Percentiles rank a stretch among this genome's conserved stretches.
Conservation (phyloP, 2,888 invertebrate genomes). For the Danaus chrysippus region DNA sequence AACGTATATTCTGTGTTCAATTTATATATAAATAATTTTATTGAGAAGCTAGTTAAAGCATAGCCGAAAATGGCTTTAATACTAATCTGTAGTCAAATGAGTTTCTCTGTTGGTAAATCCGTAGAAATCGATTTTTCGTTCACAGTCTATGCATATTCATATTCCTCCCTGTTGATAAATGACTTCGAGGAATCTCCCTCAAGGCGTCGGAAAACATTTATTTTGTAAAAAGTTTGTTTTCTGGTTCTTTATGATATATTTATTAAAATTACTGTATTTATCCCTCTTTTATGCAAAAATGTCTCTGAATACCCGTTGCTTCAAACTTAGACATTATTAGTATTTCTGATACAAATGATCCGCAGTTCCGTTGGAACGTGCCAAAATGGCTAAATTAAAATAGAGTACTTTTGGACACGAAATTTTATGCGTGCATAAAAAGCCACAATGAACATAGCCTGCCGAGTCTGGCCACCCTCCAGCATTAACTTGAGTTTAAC, state of each 20-base stretch:
- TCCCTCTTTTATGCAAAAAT: neutral
- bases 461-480: slow-evolving; percentile 30
- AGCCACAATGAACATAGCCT: slow-evolving; percentile 40
- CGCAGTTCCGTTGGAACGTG: slow-evolving; percentile 63
- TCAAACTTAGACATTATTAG: slow-evolving; percentile 55
- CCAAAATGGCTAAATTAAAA: slow-evolving; percentile 75
- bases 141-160: slow-evolving; percentile 33
- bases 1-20: too few species aligned
- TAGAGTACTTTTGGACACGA: slow-evolving; percentile 51
- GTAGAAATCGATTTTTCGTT: slow-evolving; percentile 32
- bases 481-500: slow-evolving; percentile 11
- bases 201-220: neutral
- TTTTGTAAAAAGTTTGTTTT: neutral
- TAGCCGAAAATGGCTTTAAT: slow-evolving; percentile 9
- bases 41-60: neutral
- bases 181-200: neutral
- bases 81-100: slow-evolving; percentile 22
- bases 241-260: neutral
- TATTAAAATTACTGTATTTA: neutral
- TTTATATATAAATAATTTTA: neutral
- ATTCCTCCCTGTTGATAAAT: slow-evolving; percentile 19
- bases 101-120: slow-evolving; percentile 27
- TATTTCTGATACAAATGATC: slow-evolving; percentile 65
- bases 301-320: slow-evolving; percentile 37
- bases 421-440: slow-evolving; percentile 60